These are phyloP conservation scores for Sebastes minor DNA, from an alignment of 2,797 vertebrate species.

Conservation along the genomic window DNA sequence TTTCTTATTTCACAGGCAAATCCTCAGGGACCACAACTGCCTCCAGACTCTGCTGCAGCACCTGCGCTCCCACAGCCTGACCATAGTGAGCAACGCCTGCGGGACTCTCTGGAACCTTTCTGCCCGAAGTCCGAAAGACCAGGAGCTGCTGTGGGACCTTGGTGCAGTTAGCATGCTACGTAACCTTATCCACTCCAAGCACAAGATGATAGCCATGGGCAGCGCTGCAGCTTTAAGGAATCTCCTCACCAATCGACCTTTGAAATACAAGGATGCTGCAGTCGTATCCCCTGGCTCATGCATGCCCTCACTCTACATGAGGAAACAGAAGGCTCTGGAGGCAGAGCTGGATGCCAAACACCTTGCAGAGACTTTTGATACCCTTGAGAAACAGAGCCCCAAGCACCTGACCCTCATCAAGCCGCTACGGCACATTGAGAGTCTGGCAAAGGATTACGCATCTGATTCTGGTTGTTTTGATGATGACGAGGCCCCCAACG, in stretches of 20 bases:
- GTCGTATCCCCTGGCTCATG: conserved; percentile 94
- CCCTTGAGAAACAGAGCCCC: conserved; percentile 90
- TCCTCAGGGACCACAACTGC: conserved; percentile 96
- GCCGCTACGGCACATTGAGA: conserved; percentile 90
- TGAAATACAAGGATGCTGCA: conserved; percentile 91
- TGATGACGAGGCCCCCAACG: conserved; percentile 92
- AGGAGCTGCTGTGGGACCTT: conserved; percentile 98
- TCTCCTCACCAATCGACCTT: conserved; percentile 93
- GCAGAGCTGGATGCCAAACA: conserved; percentile 95
- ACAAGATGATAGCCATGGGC: conserved; percentile 99
- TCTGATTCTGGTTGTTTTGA: conserved; percentile 98
- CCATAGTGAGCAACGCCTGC: conserved; percentile 98
- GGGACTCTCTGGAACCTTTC: conserved; percentile 99
- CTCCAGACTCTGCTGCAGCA: conserved; percentile 97
- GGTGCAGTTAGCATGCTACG: conserved; percentile 97
- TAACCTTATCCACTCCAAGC: conserved; percentile 98
- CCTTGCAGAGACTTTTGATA: conserved; percentile 92
- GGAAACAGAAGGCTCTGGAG: conserved; percentile 97
- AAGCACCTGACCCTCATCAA: conserved; percentile 88
- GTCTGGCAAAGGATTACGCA: conserved; percentile 94
- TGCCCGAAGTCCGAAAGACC: conserved; percentile 91
- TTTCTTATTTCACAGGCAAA: conserved; percentile 82
- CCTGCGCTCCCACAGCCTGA: conserved; percentile 96
- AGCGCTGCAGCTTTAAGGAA: conserved; percentile 96
- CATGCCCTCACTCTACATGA: conserved; percentile 95